Evolutionary conservation across 2,113 vertebrate genomes (phyloP).

Genomic region (Epinephelus fuscoguttatus): DNA sequence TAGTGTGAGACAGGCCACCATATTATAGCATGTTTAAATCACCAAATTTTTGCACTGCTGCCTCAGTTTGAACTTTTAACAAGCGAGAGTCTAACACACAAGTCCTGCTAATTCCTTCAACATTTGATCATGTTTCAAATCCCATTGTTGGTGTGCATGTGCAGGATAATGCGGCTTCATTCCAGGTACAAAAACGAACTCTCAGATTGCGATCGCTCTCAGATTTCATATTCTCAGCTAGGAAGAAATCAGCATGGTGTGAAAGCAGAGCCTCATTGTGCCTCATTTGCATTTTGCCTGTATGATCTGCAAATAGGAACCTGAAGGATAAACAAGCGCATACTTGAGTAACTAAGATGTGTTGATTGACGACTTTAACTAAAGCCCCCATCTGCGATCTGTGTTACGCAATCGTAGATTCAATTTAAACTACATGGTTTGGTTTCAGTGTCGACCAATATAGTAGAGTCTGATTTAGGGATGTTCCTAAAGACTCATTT

Average conservation of each 20-base stretch:
- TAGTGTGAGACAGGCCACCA: background rate
- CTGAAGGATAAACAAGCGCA: background rate
- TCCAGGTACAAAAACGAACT: constrained; percentile 1
- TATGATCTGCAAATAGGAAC: constrained; percentile 15
- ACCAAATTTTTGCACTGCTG: constrained; percentile 2
- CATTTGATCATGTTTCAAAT: constrained; percentile 12
- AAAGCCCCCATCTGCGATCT: constrained; percentile 1
- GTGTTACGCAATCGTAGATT: background rate
- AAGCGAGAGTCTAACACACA: background rate
- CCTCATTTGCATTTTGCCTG: constrained; percentile 19
- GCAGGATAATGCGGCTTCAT: constrained; percentile 13
- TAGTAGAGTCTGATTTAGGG: background rate
- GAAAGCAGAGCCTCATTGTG: constrained; percentile 1
- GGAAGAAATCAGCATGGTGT: background rate
- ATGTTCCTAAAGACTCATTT: too few relatives aligned
- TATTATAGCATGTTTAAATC: constrained; percentile 8
- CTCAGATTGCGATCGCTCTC: background rate
- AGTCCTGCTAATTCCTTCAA: constrained; percentile 12
- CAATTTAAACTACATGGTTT: background rate
- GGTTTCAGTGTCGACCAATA: background rate
- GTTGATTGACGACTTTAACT: constrained; percentile 11
- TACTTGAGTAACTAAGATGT: background rate
- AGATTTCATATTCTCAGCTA: background rate
- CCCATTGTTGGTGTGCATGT: background rate
- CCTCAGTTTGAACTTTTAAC: constrained; percentile 6